phyloP scores from a whole-genome alignment of 2,888 invertebrate genomes.

The Xestia sexstrigata region DNA sequence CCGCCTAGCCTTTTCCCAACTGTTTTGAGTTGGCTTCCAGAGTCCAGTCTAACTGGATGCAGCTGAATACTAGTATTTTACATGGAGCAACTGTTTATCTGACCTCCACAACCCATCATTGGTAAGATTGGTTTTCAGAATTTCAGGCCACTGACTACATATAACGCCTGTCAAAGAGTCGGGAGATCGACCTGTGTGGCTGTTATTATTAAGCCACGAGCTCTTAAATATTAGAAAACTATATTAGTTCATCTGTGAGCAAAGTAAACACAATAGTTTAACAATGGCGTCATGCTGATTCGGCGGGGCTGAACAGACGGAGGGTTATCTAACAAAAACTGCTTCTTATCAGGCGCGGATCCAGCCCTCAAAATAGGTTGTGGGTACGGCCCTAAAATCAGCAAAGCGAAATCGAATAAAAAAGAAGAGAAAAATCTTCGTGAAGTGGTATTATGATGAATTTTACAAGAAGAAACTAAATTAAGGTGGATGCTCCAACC shows the following conservation, averaged over 20 bases:
- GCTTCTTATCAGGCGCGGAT: too few species aligned
- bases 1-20: not conserved
- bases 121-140: not conserved
- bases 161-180: not conserved
- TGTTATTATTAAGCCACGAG: not conserved
- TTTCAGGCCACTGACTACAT: not conserved
- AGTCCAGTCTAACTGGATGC: not conserved
- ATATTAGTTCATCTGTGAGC: not conserved
- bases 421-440: too few species aligned
- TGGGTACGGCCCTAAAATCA: too few species aligned
- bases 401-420: too few species aligned
- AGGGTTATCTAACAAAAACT: not conserved
- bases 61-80: not conserved
- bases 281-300: too few species aligned
- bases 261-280: too few species aligned
- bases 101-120: not conserved
- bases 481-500: too few species aligned
- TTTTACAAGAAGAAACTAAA: too few species aligned
- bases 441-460: too few species aligned
- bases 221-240: not conserved
- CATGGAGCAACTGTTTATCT: not conserved
- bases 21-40: not conserved
- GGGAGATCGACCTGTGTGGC: not conserved
- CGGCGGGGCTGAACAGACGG: too few species aligned
- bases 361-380: too few species aligned